Conservation (phyloP, 2,888 invertebrate genomes). For the Melangyna quadrimaculata region DNA sequence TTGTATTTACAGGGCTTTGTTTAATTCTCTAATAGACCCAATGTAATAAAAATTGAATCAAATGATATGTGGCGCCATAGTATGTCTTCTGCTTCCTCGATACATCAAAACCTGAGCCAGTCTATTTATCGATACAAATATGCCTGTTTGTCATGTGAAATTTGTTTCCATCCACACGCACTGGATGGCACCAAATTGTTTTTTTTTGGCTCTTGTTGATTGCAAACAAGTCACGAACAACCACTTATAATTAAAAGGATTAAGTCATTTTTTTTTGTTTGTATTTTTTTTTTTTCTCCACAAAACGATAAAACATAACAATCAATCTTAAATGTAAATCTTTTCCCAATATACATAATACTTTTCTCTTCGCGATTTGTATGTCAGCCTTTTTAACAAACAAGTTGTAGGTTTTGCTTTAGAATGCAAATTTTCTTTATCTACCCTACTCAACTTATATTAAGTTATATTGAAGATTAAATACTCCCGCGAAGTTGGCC, state of each 20-base stretch:
- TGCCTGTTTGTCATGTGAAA: background rate
- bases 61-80: conserved; percentile 5
- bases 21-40: background rate
- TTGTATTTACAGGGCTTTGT: background rate
- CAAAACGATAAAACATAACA: conserved; percentile 19
- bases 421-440: background rate
- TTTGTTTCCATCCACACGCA: background rate
- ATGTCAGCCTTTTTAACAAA: background rate
- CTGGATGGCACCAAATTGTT: background rate
- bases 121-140: conserved; percentile 2
- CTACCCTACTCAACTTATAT: too few relatives aligned
- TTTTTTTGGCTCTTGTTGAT: background rate
- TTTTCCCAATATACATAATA: background rate
- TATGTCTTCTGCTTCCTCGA: background rate
- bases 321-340: conserved; percentile 23
- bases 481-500: too few relatives aligned
- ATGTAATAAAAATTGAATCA: background rate
- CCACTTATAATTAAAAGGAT: conserved; percentile 17
- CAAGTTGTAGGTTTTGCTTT: background rate
- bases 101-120: background rate
- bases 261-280: background rate
- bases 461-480: too few relatives aligned
- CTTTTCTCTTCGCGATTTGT: conserved; percentile 9
- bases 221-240: conserved; percentile 23
- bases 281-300: background rate